Percentiles rank a stretch among this genome's conserved stretches.
Evolutionary conservation across 30 jellyfish, hydroid and myxozoan species (phyloP).

Genomic region (Haliclystus octoradiatus): DNA sequence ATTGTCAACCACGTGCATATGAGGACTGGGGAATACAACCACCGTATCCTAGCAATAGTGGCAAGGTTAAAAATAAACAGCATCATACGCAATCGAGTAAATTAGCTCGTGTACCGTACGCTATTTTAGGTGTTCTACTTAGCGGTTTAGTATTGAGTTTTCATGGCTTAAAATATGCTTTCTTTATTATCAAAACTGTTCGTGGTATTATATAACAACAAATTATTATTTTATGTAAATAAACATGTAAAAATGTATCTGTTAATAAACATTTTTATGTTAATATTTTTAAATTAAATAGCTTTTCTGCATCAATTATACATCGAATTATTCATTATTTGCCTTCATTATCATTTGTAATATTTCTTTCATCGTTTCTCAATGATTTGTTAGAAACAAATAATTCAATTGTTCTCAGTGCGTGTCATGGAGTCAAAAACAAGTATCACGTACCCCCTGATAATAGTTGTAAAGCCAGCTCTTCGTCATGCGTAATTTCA

Average conservation of each 20-base stretch:
- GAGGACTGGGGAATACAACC: conserved; percentile 77
- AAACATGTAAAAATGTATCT: no score
- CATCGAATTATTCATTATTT: no score
- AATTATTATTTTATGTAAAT: no score
- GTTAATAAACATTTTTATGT: no score
- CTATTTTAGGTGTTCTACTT: neutral
- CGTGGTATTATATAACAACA: neutral
- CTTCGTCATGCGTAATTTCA: neutral
- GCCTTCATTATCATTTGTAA: no score
- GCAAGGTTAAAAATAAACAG: neutral
- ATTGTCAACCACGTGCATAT: conserved; percentile 71
- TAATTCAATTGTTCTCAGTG: no score
- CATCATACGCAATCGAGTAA: neutral
- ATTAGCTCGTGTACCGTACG: neutral
- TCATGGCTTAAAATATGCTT: neutral
- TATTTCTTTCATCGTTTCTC: no score
- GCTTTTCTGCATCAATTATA: no score
- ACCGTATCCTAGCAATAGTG: conserved; percentile 8
- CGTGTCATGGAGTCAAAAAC: no score
- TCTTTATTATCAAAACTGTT: neutral
- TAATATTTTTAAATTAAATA: no score
- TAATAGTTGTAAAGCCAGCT: neutral
- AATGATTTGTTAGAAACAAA: no score
- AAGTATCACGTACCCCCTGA: neutral
- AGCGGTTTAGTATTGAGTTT: neutral